Evolutionary conservation across 2,888 invertebrate genomes (phyloP).

Genomic region (Apamea sordens): DNA sequence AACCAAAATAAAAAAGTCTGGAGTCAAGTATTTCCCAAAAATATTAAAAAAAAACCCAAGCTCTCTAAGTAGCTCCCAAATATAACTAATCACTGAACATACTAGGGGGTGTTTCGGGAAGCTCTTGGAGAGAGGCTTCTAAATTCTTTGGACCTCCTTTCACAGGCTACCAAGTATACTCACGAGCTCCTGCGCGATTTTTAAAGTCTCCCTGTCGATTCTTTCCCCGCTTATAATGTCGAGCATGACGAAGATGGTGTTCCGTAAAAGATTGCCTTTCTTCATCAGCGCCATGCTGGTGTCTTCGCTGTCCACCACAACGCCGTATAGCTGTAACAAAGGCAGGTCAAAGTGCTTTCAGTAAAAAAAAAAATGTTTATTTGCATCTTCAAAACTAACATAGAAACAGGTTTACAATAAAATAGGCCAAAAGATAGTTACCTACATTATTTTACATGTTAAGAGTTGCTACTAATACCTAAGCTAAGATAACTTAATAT

Average conservation of each 20-base stretch:
- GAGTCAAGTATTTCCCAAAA: not conserved
- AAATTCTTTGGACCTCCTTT: no score
- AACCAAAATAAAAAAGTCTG: not conserved
- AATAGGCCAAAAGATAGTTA: no score
- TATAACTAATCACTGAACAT: not conserved
- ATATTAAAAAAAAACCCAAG: not conserved
- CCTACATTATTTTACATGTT: no score
- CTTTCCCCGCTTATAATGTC: constrained; percentile 94
- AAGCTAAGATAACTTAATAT: no score
- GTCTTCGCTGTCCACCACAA: constrained; percentile 96
- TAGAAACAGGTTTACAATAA: no score
- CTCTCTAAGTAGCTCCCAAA: not conserved
- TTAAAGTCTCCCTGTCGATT: constrained; percentile 91
- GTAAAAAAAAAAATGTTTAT: no score
- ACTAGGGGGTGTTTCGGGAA: not conserved
- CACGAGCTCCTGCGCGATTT: constrained; percentile 93
- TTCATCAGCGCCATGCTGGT: constrained; percentile 96
- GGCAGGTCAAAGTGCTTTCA: not conserved
- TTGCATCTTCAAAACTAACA: no score
- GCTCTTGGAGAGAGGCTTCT: not conserved
- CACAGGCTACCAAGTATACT: constrained; percentile 66
- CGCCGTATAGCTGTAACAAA: constrained; percentile 93
- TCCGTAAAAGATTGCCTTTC: constrained; percentile 93
- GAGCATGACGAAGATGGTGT: constrained; percentile 97
- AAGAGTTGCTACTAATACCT: no score